These are phyloP conservation scores for Apoderus coryli DNA, from an alignment of 2,888 invertebrate species.

Conservation along the genomic window DNA sequence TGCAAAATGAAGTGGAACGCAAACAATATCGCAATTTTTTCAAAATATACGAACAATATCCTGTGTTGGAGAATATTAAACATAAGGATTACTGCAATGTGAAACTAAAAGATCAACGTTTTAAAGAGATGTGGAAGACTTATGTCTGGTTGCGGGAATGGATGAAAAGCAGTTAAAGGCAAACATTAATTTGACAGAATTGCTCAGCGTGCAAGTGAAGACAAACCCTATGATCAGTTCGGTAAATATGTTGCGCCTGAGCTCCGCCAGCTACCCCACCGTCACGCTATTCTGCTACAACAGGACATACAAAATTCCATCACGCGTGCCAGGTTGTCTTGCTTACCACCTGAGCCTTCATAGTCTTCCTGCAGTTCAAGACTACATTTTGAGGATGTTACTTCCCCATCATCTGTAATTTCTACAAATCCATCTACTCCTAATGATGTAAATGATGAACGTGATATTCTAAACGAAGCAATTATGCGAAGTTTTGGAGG, in stretches of 20 bases:
- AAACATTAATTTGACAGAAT: constrained; percentile 10
- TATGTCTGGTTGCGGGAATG: constrained; percentile 6
- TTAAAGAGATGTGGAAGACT: constrained; percentile 7
- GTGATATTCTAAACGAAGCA: too few relatives aligned
- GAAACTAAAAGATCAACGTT: constrained; percentile 5
- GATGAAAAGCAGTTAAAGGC: constrained; percentile 7
- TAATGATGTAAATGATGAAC: too few relatives aligned
- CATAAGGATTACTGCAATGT: constrained; percentile 7
- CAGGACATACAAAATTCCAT: constrained; percentile 10
- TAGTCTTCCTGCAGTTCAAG: constrained; percentile 1
- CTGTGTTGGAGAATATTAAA: too few relatives aligned
- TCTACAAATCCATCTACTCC: constrained; percentile 2
- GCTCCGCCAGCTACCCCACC: constrained; percentile 8
- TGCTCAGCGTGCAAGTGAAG: constrained; percentile 6
- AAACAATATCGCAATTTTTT: too few relatives aligned
- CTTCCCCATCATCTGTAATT: constrained; percentile 3
- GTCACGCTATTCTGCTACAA: constrained; percentile 9
- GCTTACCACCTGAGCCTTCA: not conserved
- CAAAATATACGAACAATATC: too few relatives aligned
- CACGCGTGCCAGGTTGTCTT: constrained; percentile 6
- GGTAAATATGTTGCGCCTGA: constrained; percentile 10
- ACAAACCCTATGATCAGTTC: constrained; percentile 9
- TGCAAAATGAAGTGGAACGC: too few relatives aligned
- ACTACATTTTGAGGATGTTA: not conserved
- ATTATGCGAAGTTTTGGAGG: too few relatives aligned